Evolutionary conservation across 2,113 vertebrate species (phyloP).

Genomic region (Setophaga kirtlandii): DNA sequence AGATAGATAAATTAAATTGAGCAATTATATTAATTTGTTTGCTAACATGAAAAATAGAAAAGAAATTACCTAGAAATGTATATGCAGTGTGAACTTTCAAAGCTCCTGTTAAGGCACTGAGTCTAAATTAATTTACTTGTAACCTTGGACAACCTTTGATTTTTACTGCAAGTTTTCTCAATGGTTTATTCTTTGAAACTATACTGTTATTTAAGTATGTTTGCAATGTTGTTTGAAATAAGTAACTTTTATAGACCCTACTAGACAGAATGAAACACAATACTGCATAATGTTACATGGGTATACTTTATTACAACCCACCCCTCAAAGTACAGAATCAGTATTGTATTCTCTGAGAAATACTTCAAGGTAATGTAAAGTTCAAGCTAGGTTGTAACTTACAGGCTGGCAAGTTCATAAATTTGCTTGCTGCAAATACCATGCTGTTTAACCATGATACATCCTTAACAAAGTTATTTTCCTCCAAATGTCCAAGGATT

Average conservation of each 20-base stretch:
- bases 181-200: background rate
- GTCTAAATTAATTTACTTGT: background rate
- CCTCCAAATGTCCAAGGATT: background rate
- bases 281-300: background rate
- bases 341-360: background rate
- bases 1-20: background rate
- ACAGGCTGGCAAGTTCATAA: background rate
- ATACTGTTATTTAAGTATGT: background rate
- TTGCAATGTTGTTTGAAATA: conserved; percentile 14
- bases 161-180: background rate
- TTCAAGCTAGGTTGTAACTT: background rate
- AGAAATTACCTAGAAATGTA: background rate
- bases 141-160: background rate
- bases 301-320: background rate
- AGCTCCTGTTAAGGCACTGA: background rate
- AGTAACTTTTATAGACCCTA: background rate
- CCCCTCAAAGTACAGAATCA: background rate
- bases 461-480: background rate
- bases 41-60: background rate
- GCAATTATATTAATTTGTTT: background rate
- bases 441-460: background rate
- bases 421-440: background rate
- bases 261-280: background rate
- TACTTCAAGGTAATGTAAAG: background rate
- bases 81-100: background rate